Evolutionary conservation across 2,797 vertebrate species (phyloP).

Genomic region (Lepus oiostolus): DNA sequence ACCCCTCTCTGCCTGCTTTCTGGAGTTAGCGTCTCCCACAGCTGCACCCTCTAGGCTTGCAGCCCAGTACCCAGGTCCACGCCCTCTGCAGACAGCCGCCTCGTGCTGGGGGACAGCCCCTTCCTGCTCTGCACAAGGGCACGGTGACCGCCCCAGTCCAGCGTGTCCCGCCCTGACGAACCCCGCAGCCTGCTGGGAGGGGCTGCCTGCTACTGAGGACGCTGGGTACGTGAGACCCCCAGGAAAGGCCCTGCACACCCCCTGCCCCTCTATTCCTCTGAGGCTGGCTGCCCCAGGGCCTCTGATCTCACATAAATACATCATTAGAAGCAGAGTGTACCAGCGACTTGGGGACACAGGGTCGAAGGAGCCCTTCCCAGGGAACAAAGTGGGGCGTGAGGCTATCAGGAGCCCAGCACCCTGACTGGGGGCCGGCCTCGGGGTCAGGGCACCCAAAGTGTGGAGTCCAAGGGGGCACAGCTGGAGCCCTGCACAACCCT

Average conservation of each 20-base stretch:
- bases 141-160: too few species aligned
- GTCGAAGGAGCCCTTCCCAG: conserved; percentile 55
- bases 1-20: too few species aligned
- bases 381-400: not conserved
- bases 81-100: too few species aligned
- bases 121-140: too few species aligned
- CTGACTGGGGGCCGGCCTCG: not conserved
- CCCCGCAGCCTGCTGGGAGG: too few species aligned
- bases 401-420: not conserved
- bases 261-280: not conserved
- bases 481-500: too few species aligned
- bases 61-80: not conserved
- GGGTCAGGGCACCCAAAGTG: not conserved
- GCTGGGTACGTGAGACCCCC: too few species aligned
- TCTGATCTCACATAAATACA: not conserved
- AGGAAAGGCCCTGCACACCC: too few species aligned
- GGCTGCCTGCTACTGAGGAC: too few species aligned
- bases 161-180: too few species aligned
- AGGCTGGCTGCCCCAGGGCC: not conserved
- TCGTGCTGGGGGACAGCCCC: too few species aligned
- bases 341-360: not conserved
- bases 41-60: not conserved
- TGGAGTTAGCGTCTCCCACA: not conserved
- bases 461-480: too few species aligned
- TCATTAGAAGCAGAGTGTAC: not conserved